Evolutionary conservation across 1,140 invertebrate species (phyloP).

Genomic region (Leucophenga varia): DNA sequence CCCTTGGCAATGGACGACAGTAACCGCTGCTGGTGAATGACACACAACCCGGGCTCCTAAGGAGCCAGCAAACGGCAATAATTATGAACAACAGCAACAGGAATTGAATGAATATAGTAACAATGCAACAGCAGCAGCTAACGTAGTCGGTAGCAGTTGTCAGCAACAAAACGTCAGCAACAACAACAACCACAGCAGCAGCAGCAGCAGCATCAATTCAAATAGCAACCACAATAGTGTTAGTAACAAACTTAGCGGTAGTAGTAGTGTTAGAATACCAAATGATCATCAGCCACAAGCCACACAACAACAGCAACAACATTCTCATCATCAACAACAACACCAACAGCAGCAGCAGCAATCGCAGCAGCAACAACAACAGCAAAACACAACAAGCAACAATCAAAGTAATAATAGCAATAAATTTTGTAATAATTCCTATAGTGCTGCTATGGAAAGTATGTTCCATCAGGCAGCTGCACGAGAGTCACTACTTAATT

Average conservation of each 20-base stretch:
- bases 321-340: slow-evolving; percentile 14
- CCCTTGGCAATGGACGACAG: slow-evolving; percentile 61
- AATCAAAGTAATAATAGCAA: slow-evolving; percentile 33
- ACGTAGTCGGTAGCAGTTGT: slow-evolving; percentile 25
- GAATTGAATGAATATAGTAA: neutral
- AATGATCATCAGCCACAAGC: too few relatives aligned
- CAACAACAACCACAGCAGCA: slow-evolving; percentile 13
- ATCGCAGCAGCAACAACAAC: slow-evolving; percentile 22
- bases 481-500: slow-evolving; percentile 32
- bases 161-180: slow-evolving; percentile 4
- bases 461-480: slow-evolving; percentile 39
- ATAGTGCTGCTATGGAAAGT: slow-evolving; percentile 38
- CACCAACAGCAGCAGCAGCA: slow-evolving; percentile 22
- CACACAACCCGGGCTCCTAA: slow-evolving; percentile 56
- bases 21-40: slow-evolving; percentile 62
- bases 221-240: slow-evolving; percentile 8
- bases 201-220: slow-evolving; percentile 18
- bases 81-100: slow-evolving; percentile 28
- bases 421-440: slow-evolving; percentile 31
- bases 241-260: neutral
- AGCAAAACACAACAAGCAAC: slow-evolving; percentile 16
- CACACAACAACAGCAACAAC: neutral
- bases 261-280: too few relatives aligned
- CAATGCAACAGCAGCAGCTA: slow-evolving; percentile 3
- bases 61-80: slow-evolving; percentile 41